Percentiles rank a stretch among this genome's conserved stretches.
These are phyloP conservation scores for Phodopus roborovskii DNA, from an alignment of 2,113 vertebrate genomes.

Conservation along the genomic window DNA sequence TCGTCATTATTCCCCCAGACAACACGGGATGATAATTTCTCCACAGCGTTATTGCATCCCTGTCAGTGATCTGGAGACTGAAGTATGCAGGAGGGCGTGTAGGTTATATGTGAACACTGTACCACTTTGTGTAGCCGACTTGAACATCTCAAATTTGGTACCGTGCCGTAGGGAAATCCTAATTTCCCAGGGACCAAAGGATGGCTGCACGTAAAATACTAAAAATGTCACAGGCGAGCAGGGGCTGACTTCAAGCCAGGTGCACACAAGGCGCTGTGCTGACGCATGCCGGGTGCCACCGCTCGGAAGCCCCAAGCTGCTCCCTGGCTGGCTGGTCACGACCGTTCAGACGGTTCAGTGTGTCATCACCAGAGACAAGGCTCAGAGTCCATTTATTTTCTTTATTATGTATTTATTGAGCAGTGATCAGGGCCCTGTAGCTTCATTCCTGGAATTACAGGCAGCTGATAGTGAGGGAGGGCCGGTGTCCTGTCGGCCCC, in stretches of 20 bases:
- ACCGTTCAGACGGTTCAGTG: background rate
- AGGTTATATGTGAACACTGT: background rate
- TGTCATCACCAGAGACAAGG: background rate
- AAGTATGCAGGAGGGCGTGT: too few species aligned
- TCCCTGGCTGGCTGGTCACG: background rate
- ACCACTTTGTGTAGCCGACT: background rate
- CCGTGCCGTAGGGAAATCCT: background rate
- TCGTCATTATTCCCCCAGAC: background rate
- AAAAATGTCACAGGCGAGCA: background rate
- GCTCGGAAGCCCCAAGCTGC: background rate
- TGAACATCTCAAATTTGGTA: background rate
- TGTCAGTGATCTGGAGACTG: background rate
- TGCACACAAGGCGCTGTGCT: background rate
- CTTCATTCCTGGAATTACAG: background rate
- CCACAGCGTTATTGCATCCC: background rate
- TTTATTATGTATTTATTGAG: background rate
- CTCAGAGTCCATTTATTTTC: background rate
- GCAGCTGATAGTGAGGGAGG: background rate
- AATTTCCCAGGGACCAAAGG: background rate
- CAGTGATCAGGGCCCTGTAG: background rate
- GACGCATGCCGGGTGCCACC: background rate
- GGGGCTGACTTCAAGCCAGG: background rate
- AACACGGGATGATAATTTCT: background rate
- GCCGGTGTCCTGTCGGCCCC: background rate
- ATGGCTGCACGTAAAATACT: background rate